Evolutionary conservation across 2,797 vertebrate species (phyloP).

Genomic region (Euthynnus affinis): DNA sequence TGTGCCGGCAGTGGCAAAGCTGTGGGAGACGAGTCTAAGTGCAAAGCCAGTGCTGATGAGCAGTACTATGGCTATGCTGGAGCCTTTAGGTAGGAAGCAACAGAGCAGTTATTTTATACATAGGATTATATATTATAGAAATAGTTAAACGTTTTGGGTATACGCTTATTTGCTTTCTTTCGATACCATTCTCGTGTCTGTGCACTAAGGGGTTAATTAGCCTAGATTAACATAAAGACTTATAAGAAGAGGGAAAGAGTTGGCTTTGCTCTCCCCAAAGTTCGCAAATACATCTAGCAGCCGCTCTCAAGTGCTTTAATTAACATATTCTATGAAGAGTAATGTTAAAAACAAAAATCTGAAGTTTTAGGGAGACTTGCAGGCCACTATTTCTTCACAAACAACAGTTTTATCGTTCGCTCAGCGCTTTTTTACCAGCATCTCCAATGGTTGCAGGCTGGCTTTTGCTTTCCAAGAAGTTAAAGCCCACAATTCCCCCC

Average conservation of each 20-base stretch:
- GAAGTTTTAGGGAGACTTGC: neutral
- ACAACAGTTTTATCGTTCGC: too few relatives aligned
- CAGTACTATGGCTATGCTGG: slow-evolving; percentile 83
- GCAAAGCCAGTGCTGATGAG: slow-evolving; percentile 77
- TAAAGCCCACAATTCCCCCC: too few relatives aligned
- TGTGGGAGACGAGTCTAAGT: slow-evolving; percentile 71
- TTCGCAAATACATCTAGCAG: too few relatives aligned
- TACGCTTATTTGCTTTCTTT: neutral
- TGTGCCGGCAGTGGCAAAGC: slow-evolving; percentile 72
- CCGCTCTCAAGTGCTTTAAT: too few relatives aligned
- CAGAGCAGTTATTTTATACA: neutral
- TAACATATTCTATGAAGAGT: too few relatives aligned
- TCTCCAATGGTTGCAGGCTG: too few relatives aligned
- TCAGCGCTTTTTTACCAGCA: neutral
- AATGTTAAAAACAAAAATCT: neutral
- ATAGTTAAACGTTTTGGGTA: neutral
- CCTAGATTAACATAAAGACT: too few relatives aligned
- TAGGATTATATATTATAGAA: neutral
- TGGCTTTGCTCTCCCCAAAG: too few relatives aligned
- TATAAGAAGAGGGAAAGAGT: too few relatives aligned
- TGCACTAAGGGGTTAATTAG: too few relatives aligned
- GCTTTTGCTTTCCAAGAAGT: too few relatives aligned
- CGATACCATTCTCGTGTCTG: neutral
- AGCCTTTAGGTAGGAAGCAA: slow-evolving; percentile 82
- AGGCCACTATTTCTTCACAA: neutral